These are phyloP conservation scores for Sarcophaga peregrina DNA, from an alignment of 1,140 invertebrate genomes.

Conservation along the genomic window DNA sequence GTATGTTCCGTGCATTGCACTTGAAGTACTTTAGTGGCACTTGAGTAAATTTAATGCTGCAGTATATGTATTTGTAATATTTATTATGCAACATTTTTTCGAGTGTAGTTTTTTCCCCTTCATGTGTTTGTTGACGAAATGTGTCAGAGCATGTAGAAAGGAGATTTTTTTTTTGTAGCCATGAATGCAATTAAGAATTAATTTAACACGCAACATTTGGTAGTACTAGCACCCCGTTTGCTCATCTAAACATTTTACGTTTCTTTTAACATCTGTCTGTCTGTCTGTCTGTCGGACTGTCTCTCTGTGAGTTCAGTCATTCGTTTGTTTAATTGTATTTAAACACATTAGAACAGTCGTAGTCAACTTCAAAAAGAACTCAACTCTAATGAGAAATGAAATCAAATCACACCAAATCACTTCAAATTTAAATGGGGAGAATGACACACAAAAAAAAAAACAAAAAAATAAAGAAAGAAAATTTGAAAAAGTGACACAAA, in stretches of 20 bases:
- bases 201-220: constrained; percentile 22
- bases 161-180: not conserved
- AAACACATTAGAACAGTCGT: not conserved
- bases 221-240: no score
- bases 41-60: not conserved
- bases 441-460: not conserved
- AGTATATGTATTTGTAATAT: not conserved
- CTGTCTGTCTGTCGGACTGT: not conserved
- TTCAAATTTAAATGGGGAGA: constrained; percentile 14
- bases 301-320: not conserved
- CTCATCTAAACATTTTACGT: not conserved
- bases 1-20: no score
- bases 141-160: constrained; percentile 34
- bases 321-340: not conserved
- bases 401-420: not conserved
- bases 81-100: no score
- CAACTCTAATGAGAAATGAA: constrained; percentile 8
- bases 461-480: not conserved
- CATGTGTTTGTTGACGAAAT: not conserved
- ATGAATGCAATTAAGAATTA: constrained; percentile 39
- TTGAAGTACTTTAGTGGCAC: not conserved
- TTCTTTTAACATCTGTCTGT: not conserved
- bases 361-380: not conserved
- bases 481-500: no score
- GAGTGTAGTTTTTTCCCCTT: not conserved